Conservation (phyloP, 2,113 vertebrate genomes). For the Anguilla japonica region DNA sequence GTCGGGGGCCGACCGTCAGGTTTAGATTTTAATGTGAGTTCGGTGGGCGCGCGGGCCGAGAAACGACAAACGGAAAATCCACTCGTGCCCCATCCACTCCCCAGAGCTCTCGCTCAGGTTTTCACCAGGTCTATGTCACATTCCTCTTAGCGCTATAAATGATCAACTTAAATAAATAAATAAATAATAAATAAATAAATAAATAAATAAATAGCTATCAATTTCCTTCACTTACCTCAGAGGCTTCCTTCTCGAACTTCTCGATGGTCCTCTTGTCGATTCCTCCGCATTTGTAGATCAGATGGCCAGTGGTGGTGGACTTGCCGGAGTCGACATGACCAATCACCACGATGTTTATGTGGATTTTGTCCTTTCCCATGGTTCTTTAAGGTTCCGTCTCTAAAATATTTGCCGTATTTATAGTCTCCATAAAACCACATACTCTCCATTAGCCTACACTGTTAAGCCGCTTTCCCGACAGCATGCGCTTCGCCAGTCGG, state of each 20-base stretch:
- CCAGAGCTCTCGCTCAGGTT: no score
- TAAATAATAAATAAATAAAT: no score
- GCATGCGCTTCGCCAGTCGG: no score
- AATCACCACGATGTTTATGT: constrained; percentile 80
- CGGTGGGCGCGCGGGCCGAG: no score
- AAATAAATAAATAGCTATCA: no score
- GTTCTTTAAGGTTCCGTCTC: constrained; percentile 61
- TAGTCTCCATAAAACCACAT: background rate
- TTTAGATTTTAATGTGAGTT: no score
- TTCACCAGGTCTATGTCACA: no score
- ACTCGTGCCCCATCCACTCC: background rate
- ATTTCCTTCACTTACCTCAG: constrained; percentile 54
- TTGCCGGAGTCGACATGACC: constrained; percentile 79
- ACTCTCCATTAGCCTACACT: no score
- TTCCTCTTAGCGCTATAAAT: no score
- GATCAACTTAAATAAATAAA: no score
- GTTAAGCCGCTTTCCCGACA: background rate
- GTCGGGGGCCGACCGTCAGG: no score
- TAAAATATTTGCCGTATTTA: constrained; percentile 12
- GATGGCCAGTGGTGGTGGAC: constrained; percentile 73
- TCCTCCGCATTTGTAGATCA: constrained; percentile 77
- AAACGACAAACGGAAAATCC: no score
- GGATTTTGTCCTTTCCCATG: constrained; percentile 73
- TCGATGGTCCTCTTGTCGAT: constrained; percentile 79
- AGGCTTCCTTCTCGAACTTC: constrained; percentile 75